Evolutionary conservation across 2,888 invertebrate species (phyloP).

Genomic region (Rhingia rostrata): DNA sequence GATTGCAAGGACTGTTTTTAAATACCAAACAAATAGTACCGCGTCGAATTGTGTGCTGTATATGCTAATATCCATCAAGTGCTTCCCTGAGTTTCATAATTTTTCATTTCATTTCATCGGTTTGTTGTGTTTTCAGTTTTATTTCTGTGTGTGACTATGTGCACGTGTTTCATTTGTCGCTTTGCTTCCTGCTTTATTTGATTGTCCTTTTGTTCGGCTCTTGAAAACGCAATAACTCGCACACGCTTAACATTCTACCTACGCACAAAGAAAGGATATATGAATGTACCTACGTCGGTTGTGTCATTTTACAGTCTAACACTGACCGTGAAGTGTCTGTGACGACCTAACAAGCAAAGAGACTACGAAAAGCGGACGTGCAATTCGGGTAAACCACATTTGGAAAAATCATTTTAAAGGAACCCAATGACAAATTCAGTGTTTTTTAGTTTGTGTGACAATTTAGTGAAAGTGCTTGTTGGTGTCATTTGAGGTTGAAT

Average conservation of each 20-base stretch:
- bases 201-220: too few species aligned
- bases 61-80: not conserved
- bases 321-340: slow-evolving; percentile 14
- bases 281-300: not conserved
- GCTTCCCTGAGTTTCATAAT: not conserved
- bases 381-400: not conserved
- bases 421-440: not conserved
- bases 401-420: not conserved
- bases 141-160: not conserved
- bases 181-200: not conserved
- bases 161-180: slow-evolving; percentile 14
- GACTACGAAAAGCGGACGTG: not conserved
- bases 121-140: not conserved
- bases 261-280: not conserved
- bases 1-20: slow-evolving; percentile 16
- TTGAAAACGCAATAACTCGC: too few species aligned
- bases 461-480: not conserved
- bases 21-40: slow-evolving; percentile 11
- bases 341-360: not conserved
- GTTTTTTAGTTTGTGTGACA: not conserved
- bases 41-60: slow-evolving; percentile 11
- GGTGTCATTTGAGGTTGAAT: not conserved
- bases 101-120: slow-evolving; percentile 13
- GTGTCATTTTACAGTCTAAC: not conserved
- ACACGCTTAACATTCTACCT: not conserved